These are phyloP conservation scores for Perizoma affinitatum DNA, from an alignment of 2,888 invertebrate species.

Conservation along the genomic window DNA sequence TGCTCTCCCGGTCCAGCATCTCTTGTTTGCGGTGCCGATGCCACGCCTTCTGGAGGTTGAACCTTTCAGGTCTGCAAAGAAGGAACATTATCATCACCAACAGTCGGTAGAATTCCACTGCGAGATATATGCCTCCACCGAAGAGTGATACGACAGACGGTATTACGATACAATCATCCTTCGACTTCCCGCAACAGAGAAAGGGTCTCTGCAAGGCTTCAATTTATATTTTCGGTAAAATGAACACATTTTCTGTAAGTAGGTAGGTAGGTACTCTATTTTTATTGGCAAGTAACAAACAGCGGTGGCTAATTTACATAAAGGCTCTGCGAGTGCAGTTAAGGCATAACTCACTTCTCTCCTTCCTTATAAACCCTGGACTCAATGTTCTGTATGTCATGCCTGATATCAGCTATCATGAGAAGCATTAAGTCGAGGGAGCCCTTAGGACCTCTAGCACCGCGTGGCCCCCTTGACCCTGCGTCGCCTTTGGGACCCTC, in stretches of 20 bases:
- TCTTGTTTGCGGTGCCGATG: constrained; percentile 82
- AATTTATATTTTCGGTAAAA: too few relatives aligned
- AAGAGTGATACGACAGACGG: too few relatives aligned
- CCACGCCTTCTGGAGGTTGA: constrained; percentile 84
- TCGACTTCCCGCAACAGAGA: too few relatives aligned
- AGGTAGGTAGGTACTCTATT: too few relatives aligned
- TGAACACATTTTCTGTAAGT: too few relatives aligned
- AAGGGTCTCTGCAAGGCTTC: too few relatives aligned
- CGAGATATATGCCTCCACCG: too few relatives aligned
- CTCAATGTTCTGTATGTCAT: constrained; percentile 86
- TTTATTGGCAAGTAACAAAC: neutral
- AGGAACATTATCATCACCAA: too few relatives aligned
- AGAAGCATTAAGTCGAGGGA: constrained; percentile 86
- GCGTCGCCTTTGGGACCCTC: constrained; percentile 85
- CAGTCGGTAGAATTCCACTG: too few relatives aligned
- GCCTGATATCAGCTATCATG: constrained; percentile 85
- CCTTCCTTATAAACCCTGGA: constrained; percentile 82
- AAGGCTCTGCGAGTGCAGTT: too few relatives aligned
- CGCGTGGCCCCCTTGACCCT: constrained; percentile 83
- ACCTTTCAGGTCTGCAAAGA: constrained; percentile 80
- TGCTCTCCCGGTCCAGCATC: constrained; percentile 62
- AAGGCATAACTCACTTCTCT: constrained; percentile 63
- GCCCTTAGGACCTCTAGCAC: constrained; percentile 85
- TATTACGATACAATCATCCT: too few relatives aligned
- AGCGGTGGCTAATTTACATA: too few relatives aligned